These are phyloP conservation scores for Biston betularia DNA, from an alignment of 2,888 invertebrate genomes.

Conservation along the genomic window DNA sequence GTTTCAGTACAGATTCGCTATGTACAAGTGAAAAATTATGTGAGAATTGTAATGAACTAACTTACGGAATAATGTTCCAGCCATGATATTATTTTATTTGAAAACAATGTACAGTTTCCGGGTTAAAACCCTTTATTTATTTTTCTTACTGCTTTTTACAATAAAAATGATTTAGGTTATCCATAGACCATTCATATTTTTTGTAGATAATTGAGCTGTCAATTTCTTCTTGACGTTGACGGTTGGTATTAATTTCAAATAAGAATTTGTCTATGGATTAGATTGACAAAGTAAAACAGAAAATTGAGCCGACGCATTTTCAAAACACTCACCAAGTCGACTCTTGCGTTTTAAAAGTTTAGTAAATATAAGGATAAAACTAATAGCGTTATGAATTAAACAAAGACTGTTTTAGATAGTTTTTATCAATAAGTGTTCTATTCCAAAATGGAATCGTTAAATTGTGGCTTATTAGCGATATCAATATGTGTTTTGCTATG, in stretches of 20 bases:
- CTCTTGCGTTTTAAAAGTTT: slow-evolving; percentile 4
- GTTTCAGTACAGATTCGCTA: slow-evolving; percentile 14
- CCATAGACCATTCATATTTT: not conserved
- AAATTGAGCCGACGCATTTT: no score
- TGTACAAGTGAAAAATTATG: not conserved
- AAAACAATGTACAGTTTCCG: not conserved
- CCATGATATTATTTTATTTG: slow-evolving; percentile 50
- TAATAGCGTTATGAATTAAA: slow-evolving; percentile 38
- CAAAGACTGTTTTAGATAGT: slow-evolving; percentile 17
- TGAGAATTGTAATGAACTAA: slow-evolving; percentile 20
- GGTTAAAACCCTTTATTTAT: slow-evolving; percentile 14
- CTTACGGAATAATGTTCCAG: slow-evolving; percentile 75
- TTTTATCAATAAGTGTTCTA: slow-evolving; percentile 24
- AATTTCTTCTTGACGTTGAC: slow-evolving; percentile 5
- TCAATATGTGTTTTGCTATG: slow-evolving; percentile 76
- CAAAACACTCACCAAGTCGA: slow-evolving; percentile 3
- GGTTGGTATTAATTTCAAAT: slow-evolving; percentile 2
- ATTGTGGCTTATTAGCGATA: slow-evolving; percentile 65
- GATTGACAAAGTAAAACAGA: no score
- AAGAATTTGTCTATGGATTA: slow-evolving; percentile 14
- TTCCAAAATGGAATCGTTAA: slow-evolving; percentile 70
- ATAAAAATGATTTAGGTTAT: slow-evolving; percentile 25
- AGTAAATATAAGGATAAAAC: slow-evolving; percentile 3
- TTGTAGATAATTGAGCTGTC: not conserved
- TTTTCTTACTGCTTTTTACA: slow-evolving; percentile 18